Evolutionary conservation across 37 sponge, comb jelly and placozoan species (phyloP).

Genomic region (Theonella swinhoei): DNA sequence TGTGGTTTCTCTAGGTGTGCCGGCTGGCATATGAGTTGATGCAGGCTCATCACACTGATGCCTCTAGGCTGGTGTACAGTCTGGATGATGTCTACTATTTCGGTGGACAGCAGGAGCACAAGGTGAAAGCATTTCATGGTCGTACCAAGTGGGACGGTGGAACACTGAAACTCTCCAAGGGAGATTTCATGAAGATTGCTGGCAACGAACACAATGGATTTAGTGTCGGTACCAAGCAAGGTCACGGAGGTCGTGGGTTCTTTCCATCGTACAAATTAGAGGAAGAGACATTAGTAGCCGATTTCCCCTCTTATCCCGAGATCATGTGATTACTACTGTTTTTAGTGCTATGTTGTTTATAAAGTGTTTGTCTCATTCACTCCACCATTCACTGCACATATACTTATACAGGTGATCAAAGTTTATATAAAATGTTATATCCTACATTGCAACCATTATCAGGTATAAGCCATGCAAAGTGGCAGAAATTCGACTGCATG

Average conservation of each 20-base stretch:
- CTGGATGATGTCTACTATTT: slow-evolving; percentile 90
- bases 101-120: slow-evolving; percentile 78
- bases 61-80: slow-evolving; percentile 65
- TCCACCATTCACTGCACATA: no score
- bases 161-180: slow-evolving; percentile 47
- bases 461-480: no score
- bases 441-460: no score
- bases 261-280: slow-evolving; percentile 80
- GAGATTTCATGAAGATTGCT: slow-evolving; percentile 75
- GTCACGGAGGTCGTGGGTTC: neutral
- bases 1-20: slow-evolving; percentile 63
- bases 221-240: slow-evolving; percentile 47
- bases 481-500: no score
- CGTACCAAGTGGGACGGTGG: neutral
- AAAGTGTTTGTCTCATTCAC: no score
- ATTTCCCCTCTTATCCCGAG: slow-evolving; percentile 66
- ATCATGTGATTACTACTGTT: slow-evolving; percentile 27
- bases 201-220: slow-evolving; percentile 78
- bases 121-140: slow-evolving; percentile 35
- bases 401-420: no score
- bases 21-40: slow-evolving; percentile 83
- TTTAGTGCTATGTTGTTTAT: no score
- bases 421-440: neutral
- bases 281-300: slow-evolving; percentile 48
- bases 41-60: slow-evolving; percentile 82